Base-by-base conservation (phyloP, 2,113 vertebrate species). In the Neolamprologus variostigma region DNA sequence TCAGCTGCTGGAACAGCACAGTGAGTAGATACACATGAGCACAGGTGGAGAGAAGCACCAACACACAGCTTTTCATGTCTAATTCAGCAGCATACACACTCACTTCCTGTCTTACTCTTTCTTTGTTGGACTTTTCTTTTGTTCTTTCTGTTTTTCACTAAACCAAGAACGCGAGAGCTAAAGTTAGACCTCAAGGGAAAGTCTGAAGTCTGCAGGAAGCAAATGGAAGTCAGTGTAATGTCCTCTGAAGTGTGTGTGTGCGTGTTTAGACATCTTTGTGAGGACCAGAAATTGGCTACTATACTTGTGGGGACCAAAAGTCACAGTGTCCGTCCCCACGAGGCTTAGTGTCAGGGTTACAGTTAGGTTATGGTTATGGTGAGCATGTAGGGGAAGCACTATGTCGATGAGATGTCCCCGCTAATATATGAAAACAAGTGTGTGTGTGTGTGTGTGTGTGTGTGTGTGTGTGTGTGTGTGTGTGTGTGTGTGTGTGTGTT, bases 141-240 rank as follows among this genome's bases (percentile, higher is more conserved):
- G 61, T 66, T 35, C 28, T 66, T 66, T 66, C 33, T 66, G 33
- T 21, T 37, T 66, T 37, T 5, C 33, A 66, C 61, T 37, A 37
- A 66, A 3, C 11, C 33, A 66, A n/a, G 19, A 37, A 10, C 8
- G 5, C 4, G 7, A 5, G n/a, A 68, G 66, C 21, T 45, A 23
- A 21, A 73, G 66, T 45, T 42, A 73, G 66, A 73, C 37, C 8
- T 45, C 5, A 16, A 45, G 66, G 21, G 37, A 71, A 42, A 71
- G 37, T 71, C 12, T 71, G 21, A 42, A 42, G 7, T 71, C 66
- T 71, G 37, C 37, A 71, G 66, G 37, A 71, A 71, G 21, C 21
- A 42, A 71, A 71, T 16, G n/a, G n/a, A 40, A 66, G 61, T 68
- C 33, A 13, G 17, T 66, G 33, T 37, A 66, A 21, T 68, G 61